A percentile compares a stretch with the other conserved stretches of the same genome.
These are phyloP conservation scores for Decapterus maruadsi DNA, from an alignment of 2,797 vertebrate species.

Conservation along the genomic window DNA sequence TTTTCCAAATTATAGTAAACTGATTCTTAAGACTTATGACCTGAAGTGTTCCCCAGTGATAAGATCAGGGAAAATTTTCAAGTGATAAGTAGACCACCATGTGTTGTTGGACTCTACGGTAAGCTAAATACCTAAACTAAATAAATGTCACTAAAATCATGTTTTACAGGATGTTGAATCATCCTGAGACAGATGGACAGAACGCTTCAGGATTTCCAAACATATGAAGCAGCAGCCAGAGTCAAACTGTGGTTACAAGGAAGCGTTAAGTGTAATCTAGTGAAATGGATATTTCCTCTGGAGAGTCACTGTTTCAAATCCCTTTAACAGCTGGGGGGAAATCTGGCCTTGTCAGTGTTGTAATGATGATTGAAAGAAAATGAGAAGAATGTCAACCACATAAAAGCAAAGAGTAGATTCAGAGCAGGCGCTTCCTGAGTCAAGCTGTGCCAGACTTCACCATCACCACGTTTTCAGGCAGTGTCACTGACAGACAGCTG, in stretches of 20 bases:
- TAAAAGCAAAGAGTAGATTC: not conserved
- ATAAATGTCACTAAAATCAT: not conserved
- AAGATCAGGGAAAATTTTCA: not conserved
- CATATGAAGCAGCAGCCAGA: not conserved
- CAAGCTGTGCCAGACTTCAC: not conserved
- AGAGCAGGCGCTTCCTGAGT: conserved; percentile 7
- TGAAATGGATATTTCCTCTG: conserved; percentile 18
- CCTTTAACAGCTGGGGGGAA: not conserved
- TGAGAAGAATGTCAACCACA: conserved; percentile 20
- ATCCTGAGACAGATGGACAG: not conserved
- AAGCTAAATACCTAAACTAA: not conserved
- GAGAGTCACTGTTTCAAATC: not conserved
- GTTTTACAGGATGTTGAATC: not conserved
- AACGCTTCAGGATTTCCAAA: not conserved
- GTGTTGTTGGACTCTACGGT: not conserved
- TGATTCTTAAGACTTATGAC: not conserved
- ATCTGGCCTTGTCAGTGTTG: not conserved
- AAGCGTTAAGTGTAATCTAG: conserved; percentile 1
- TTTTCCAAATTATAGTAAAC: not conserved
- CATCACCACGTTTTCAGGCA: not conserved
- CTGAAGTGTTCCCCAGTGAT: not conserved
- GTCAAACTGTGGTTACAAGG: conserved; percentile 17
- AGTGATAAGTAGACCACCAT: not conserved
- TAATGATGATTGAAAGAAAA: conserved; percentile 18
- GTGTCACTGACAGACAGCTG: not conserved